phyloP scores from a whole-genome alignment of 1,140 invertebrate species.

The Drusus annulatus region DNA sequence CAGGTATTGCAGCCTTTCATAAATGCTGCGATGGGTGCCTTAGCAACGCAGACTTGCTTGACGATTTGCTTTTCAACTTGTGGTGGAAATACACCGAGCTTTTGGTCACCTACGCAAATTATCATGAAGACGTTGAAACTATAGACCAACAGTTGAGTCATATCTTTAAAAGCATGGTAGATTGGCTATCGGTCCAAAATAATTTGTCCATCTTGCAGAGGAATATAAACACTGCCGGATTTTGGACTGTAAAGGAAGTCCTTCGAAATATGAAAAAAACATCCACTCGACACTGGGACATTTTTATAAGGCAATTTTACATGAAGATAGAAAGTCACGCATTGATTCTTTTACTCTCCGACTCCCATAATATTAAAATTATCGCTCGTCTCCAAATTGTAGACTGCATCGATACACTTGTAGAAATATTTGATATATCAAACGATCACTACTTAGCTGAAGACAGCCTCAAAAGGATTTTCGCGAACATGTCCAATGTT shows the following conservation, averaged over 20 bases:
- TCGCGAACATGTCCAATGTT: too few species aligned
- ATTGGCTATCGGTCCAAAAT: not conserved
- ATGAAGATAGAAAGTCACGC: not conserved
- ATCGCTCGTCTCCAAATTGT: not conserved
- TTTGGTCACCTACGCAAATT: not conserved
- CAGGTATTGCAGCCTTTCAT: not conserved
- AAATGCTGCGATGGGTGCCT: not conserved
- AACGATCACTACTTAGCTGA: not conserved
- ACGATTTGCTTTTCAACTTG: slow-evolving; percentile 24
- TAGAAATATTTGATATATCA: not conserved
- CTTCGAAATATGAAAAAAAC: not conserved
- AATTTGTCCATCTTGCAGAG: slow-evolving; percentile 4
- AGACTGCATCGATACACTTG: not conserved
- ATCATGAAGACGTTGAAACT: not conserved
- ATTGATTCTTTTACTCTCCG: not conserved
- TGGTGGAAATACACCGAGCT: slow-evolving; percentile 15
- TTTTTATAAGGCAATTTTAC: not conserved
- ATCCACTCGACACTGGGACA: not conserved
- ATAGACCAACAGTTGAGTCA: slow-evolving; percentile 1
- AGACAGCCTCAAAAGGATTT: not conserved
- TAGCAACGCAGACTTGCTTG: not conserved
- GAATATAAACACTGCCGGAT: not conserved
- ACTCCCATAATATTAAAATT: not conserved
- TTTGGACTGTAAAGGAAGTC: not conserved
- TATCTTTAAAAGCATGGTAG: not conserved